Conservation (phyloP, 2,113 vertebrate species). For the Paradoxurus hermaphroditus region DNA sequence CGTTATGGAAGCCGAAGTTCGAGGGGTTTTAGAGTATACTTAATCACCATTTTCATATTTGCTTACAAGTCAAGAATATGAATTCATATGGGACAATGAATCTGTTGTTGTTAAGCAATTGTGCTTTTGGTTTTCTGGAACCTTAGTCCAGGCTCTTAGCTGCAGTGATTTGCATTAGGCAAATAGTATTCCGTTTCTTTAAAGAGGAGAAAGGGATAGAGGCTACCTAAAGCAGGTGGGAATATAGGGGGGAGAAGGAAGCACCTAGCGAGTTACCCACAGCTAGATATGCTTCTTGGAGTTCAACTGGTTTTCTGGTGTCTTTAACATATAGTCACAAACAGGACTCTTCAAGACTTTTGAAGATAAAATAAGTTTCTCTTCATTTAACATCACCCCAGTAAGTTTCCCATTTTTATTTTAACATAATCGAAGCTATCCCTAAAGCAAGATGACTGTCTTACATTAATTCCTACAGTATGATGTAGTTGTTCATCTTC, state of each 20-base stretch:
- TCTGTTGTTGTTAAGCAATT: neutral
- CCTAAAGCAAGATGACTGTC: neutral
- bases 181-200: neutral
- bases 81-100: neutral
- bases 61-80: neutral
- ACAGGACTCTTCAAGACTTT: neutral
- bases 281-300: neutral
- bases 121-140: neutral
- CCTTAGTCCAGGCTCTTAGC: neutral
- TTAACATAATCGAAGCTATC: neutral
- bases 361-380: conserved; percentile 11
- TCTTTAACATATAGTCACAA: neutral
- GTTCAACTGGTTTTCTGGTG: neutral
- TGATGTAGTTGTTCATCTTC: neutral
- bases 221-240: neutral
- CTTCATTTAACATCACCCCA: neutral
- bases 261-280: neutral
- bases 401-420: neutral
- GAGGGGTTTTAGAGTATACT: neutral
- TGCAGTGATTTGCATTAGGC: neutral
- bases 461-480: neutral
- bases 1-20: neutral
- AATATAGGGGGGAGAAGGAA: neutral
- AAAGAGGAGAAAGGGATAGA: neutral
- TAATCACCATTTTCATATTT: conserved; percentile 16